phyloP scores from a whole-genome alignment of 1,140 invertebrate species.

The Pomacea maculata region DNA sequence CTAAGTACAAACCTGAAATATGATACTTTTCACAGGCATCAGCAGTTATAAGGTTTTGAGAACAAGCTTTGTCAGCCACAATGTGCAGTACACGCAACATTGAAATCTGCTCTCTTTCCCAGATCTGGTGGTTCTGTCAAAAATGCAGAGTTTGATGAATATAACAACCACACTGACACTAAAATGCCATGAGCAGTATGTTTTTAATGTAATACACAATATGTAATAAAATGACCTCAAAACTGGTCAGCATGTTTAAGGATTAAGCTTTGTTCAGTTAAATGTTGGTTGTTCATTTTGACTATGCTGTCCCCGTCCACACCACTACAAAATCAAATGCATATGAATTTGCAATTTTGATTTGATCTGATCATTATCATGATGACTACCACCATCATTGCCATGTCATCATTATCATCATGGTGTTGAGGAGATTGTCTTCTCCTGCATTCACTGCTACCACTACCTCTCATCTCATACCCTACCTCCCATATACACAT shows the following conservation, averaged over 20 bases:
- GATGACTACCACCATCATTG: slow-evolving; percentile 11
- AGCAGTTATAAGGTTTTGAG: slow-evolving; percentile 4
- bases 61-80: background rate
- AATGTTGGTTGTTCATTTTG: too few species aligned
- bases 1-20: slow-evolving; percentile 2
- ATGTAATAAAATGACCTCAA: too few species aligned
- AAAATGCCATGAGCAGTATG: too few species aligned
- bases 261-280: too few species aligned
- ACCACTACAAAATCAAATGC: background rate
- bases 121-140: slow-evolving; percentile 6
- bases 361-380: slow-evolving; percentile 2
- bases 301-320: too few species aligned
- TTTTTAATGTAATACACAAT: too few species aligned
- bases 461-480: background rate
- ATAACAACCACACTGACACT: too few species aligned
- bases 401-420: slow-evolving; percentile 21
- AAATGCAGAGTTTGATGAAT: slow-evolving; percentile 2
- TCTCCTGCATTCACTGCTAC: background rate
- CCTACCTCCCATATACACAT: too few species aligned
- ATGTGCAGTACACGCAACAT: slow-evolving; percentile 8
- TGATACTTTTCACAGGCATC: slow-evolving; percentile 17
- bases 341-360: background rate
- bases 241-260: too few species aligned
- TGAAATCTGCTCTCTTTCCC: slow-evolving; percentile 8
- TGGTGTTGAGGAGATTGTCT: slow-evolving; percentile 13